Base-by-base conservation (phyloP, 1,140 invertebrate species). In the Carposina sasakii region DNA sequence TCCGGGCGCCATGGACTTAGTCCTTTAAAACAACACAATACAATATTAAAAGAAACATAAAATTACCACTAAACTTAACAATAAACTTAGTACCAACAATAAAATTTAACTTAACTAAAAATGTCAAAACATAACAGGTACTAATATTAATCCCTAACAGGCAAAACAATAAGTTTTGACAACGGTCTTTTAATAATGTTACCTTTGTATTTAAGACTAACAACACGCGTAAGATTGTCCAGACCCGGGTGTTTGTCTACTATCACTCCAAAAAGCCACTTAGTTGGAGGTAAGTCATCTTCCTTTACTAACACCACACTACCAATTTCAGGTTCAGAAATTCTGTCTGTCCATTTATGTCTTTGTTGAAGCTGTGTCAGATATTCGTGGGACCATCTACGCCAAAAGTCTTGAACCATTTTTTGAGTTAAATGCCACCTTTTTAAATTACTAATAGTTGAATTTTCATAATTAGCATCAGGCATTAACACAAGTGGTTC, bases 401-500 rank as follows among this genome's bases (percentile, higher is more conserved):
- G 19, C 46, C 46, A 48, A 23, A 48, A 48, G 21, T 48, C 21
- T 17, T 48, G 28, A 21, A 30, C 43, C 23, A 45, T 45, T 31
- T 31, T 30, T 45, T 45, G 43, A 30, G 23, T 31, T 8, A 30
- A 21, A 20, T 45, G 24, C 43, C 43, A 45, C 17, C 43, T 30
- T 24, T 45, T 45, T 15, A 45, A 21, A 21, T 21, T 41, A 21
- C 39, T 41, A 12, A 23, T 26, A 9, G 12, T 22, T 1, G 23
- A n/a, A 23, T 41, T 20, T 12, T 41, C 24, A 30, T 30, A 45
- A 45, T 45, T 33, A 12, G 13, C 17, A 5, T 34, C 43, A 26
- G 51, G 45, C 1, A 60, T 6, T 1, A 48, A 15, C 4, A 44
- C 54, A n/a, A 71, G 24, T 8, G 68, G 62, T 26, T 48, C 41